Evolutionary conservation across 2,888 invertebrate genomes (phyloP).

Genomic region (Metellina segmentata): DNA sequence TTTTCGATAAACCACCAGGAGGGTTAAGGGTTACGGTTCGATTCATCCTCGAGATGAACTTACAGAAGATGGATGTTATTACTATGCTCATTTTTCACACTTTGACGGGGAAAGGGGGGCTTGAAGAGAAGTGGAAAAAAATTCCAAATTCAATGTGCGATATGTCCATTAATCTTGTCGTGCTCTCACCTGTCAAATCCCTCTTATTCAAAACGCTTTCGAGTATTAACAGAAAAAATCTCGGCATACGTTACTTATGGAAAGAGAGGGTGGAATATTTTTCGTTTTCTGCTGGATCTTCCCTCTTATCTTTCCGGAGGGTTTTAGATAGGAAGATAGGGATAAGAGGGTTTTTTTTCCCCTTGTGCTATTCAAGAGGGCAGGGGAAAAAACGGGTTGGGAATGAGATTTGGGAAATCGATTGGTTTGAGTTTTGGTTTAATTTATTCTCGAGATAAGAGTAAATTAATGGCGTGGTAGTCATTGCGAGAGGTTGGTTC

Average conservation of each 20-base stretch:
- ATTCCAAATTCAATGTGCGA: constrained; percentile 19
- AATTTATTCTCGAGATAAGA: background rate
- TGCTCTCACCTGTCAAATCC: constrained; percentile 20
- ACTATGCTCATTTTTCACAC: constrained; percentile 31
- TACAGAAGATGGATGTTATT: constrained; percentile 39
- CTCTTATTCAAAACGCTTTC: constrained; percentile 23
- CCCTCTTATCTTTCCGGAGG: background rate
- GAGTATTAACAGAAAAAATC: background rate
- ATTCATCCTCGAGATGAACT: too few relatives aligned
- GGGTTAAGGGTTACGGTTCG: too few relatives aligned
- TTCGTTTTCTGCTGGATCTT: background rate
- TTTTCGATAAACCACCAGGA: too few relatives aligned
- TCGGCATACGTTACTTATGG: background rate
- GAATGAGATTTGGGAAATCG: background rate
- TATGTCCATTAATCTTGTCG: constrained; percentile 36
- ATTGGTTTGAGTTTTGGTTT: background rate
- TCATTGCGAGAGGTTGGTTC: too few relatives aligned
- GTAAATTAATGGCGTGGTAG: background rate
- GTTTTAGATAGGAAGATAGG: background rate
- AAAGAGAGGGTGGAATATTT: background rate
- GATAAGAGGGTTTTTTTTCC: background rate
- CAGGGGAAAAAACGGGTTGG: background rate
- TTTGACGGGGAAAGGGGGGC: constrained; percentile 9
- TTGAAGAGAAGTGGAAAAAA: background rate
- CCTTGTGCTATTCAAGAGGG: background rate